These are phyloP conservation scores for Stomatorhinus ivindoensis DNA, from an alignment of 2,113 vertebrate genomes.

Conservation along the genomic window DNA sequence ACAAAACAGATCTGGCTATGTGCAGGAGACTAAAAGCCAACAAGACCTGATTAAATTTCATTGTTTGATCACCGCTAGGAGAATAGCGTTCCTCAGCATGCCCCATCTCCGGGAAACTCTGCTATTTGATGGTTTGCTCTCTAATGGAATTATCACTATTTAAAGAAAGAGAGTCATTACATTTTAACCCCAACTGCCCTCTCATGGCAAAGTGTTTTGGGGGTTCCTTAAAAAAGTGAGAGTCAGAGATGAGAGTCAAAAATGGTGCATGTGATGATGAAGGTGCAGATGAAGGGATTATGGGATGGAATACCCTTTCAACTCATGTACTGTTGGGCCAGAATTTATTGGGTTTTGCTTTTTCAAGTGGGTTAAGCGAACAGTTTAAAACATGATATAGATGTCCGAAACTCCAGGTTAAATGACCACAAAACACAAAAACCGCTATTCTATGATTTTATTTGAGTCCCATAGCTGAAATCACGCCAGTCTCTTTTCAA, in stretches of 20 bases:
- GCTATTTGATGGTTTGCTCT: background rate
- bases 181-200: background rate
- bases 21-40: conserved; percentile 50
- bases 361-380: background rate
- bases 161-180: background rate
- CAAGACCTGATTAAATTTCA: conserved; percentile 59
- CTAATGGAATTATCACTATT: background rate
- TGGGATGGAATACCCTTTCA: background rate
- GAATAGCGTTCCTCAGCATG: conserved; percentile 27
- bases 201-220: background rate
- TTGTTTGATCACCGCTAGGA: conserved; percentile 64
- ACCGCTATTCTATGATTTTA: background rate
- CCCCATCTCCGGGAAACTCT: background rate
- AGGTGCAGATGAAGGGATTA: background rate
- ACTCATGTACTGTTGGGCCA: background rate
- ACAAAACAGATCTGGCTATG: conserved; percentile 54
- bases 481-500: background rate
- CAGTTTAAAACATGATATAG: background rate
- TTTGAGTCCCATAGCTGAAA: background rate
- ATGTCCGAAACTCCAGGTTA: background rate
- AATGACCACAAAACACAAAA: background rate
- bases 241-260: background rate
- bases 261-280: background rate
- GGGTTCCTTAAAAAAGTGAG: background rate
- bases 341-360: background rate